Evolutionary conservation across 2,888 invertebrate genomes (phyloP), one percentile per base, ranked within the genome.

Genomic region (Ferdinandea cuprea): DNA sequence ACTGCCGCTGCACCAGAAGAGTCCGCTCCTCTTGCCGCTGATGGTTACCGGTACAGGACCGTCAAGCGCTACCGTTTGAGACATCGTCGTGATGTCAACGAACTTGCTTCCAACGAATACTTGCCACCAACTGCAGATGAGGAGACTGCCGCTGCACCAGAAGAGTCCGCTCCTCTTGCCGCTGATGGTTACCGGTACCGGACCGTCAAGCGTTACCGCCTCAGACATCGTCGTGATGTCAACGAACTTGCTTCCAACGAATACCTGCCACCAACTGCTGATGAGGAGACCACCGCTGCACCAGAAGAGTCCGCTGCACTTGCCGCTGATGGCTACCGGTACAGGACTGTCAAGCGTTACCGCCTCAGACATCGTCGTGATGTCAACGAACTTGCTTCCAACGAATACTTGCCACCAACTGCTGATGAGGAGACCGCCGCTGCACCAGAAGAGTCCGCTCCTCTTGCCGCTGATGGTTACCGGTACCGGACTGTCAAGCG

Each of bases 181-280:
- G 73, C 25, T 56, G 85, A 46, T 66, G 85, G 25, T 0, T 88
- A 88, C 84, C 88, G 87, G n/a, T 87, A 87, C 87, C 88, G 86
- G 86, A 87, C 87, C 0, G 86, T 88, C 17, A 88, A 87, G 54
- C 71, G 61, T 2, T 86, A 85, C 28, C 83, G 79, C 35, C 65
- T 50, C 1, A 58, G 84, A 25, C 87, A 52, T 56, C 87, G 86
- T 74, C 88, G 88, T 86, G 88, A 88, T 73, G 88, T 87, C 1
- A 86, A 65, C 30, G 88, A 88, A 63, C 77, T 88, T 2, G 80
- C 78, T 80, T 65, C 77, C 5, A 85, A 74, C 0, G 87, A 87
- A 17, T 87, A 87, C 76, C 68, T 87, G 74, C 87, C 87, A 65
- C 28, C 44, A 73, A 77, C 85, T 2, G 86, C 86, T 50, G 85